Evolutionary conservation across 2,888 invertebrate species (phyloP).

Genomic region (Latrodectus hesperus): DNA sequence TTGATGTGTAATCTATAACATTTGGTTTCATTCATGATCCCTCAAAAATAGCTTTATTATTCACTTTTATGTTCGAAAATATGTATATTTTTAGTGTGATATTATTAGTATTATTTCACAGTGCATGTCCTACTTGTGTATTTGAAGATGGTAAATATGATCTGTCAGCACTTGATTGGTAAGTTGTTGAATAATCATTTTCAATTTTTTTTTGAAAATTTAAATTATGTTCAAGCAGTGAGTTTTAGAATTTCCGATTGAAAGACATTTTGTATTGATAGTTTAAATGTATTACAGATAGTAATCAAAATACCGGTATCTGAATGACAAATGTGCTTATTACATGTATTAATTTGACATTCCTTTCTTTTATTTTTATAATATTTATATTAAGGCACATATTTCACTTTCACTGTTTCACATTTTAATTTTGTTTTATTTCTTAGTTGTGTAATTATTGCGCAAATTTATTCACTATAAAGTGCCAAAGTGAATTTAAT

Average conservation of each 20-base stretch:
- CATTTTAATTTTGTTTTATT: too few relatives aligned
- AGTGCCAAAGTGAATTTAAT: too few relatives aligned
- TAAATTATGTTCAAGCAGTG: neutral
- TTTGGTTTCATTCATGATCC: too few relatives aligned
- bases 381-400: too few relatives aligned
- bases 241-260: neutral
- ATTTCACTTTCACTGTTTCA: too few relatives aligned
- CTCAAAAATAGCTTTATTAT: too few relatives aligned
- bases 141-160: conserved; percentile 56
- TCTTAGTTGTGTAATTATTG: too few relatives aligned
- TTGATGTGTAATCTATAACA: too few relatives aligned
- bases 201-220: neutral
- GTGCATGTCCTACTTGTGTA: conserved; percentile 44
- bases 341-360: too few relatives aligned
- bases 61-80: neutral
- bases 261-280: neutral
- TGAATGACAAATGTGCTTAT: neutral
- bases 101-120: conserved; percentile 30
- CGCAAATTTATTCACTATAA: too few relatives aligned
- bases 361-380: too few relatives aligned
- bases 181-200: neutral
- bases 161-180: conserved; percentile 49
- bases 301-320: neutral
- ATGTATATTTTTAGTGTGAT: conserved; percentile 28
- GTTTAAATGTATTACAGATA: too few relatives aligned